Evolutionary conservation across 2,113 vertebrate species (phyloP), one percentile per base, ranked within the genome.

Genomic region (Atherinomorus stipes): DNA sequence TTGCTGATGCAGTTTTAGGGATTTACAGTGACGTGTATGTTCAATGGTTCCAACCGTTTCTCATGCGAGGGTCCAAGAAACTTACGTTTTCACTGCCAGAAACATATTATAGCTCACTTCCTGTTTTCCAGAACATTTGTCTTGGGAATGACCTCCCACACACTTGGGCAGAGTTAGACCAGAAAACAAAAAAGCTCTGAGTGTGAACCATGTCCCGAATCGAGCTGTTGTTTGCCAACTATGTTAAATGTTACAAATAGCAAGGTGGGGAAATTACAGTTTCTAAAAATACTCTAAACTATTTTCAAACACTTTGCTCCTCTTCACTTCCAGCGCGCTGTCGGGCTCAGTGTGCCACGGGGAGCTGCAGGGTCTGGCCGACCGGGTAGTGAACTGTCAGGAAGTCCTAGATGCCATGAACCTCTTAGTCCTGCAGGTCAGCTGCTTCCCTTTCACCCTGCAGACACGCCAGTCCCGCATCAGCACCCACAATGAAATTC

Each of bases 361-460:
- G 13, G 98, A 99, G 85, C 94, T 96, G 69, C 96, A 97, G 81
- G 98, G 98, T 65, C 89, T 99, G 91, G 97, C 96, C 68, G 98
- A 99, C 88, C 94, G 96, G 62, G 95, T 99, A 84, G 96, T 99
- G 83, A 99, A 99, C 86, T 98, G 97, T 88, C 94, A 95, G 86
- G 98, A 99, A 88, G 97, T 98, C 65, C 94, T 98, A 23, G 95
- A 97, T 64, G 96, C 98, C 25, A 93, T 96, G 87, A 99, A 99
- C 92, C 95, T 99, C 82, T 93, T 99, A 91, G 96, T 99, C 53
- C 95, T 99, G 79, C 98, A 99, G 93, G 97, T 99, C 91, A 98
- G 96, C 95, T 98, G 96, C 91, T 98, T 97, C 84, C 98, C 98
- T 1, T 95, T 96, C 85, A 96, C 96, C 5, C 93, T 99, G 76